Conservation (phyloP, 2,797 vertebrate species). For the Micromesistius poutassou region DNA sequence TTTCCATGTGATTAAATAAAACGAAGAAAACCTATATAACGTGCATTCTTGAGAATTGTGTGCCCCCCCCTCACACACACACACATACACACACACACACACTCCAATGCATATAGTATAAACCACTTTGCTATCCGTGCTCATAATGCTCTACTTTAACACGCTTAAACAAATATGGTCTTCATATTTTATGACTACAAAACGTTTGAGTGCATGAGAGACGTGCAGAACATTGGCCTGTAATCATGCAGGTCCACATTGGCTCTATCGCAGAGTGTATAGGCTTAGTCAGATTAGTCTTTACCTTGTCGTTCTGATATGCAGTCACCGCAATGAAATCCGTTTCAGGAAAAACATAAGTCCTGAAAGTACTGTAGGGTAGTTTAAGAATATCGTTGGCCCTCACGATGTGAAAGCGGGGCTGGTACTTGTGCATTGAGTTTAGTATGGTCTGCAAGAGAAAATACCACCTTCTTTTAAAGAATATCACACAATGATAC, state of each 20-base stretch:
- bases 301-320: conserved; percentile 99
- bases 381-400: conserved; percentile 97
- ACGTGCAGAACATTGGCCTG: conserved; percentile 11
- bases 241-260: background rate
- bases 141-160: conserved; percentile 13
- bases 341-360: conserved; percentile 96
- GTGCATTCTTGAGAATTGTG: conserved; percentile 61
- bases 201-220: conserved; percentile 41
- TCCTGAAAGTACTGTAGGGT: conserved; percentile 96
- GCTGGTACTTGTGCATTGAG: conserved; percentile 99
- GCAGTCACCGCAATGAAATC: conserved; percentile 98
- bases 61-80: background rate
- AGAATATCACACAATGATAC: background rate
- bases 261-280: background rate
- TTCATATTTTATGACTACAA: conserved; percentile 71
- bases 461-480: conserved; percentile 15
- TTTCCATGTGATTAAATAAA: conserved; percentile 73
- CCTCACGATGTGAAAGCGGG: conserved; percentile 94
- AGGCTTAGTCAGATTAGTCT: conserved; percentile 19
- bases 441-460: conserved; percentile 89
- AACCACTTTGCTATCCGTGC: background rate
- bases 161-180: conserved; percentile 27
- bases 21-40: conserved; percentile 61
- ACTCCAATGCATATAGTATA: background rate
- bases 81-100: background rate